Evolutionary conservation across 2,113 vertebrate genomes (phyloP).

Genomic region (Oryzias javanicus): DNA sequence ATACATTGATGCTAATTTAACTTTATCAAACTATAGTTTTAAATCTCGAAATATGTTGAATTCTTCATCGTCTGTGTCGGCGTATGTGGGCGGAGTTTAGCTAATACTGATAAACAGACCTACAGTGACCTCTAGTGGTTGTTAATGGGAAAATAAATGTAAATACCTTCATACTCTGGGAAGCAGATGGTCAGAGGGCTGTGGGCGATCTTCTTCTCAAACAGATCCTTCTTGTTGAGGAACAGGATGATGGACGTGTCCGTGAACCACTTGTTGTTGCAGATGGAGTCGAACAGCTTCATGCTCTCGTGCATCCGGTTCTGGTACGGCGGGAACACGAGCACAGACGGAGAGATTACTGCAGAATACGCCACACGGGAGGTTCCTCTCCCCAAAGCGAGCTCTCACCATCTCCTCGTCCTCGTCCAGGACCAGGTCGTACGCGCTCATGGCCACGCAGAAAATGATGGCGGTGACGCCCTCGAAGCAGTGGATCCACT

Average conservation of each 20-base stretch:
- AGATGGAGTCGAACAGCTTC: constrained; percentile 99
- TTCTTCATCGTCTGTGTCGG: too few relatives aligned
- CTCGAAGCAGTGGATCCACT: constrained; percentile 98
- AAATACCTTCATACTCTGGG: constrained; percentile 95
- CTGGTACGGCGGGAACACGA: constrained; percentile 68
- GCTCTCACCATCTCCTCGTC: constrained; percentile 96
- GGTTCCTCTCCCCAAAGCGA: constrained; percentile 9
- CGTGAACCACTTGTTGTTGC: constrained; percentile 99
- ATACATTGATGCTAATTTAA: too few relatives aligned
- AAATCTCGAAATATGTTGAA: too few relatives aligned
- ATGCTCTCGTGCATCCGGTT: constrained; percentile 99
- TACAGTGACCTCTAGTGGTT: too few relatives aligned
- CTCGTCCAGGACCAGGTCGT: constrained; percentile 96
- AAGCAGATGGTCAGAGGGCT: constrained; percentile 97
- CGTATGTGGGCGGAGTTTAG: too few relatives aligned
- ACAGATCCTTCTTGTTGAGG: constrained; percentile 99
- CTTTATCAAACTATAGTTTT: too few relatives aligned
- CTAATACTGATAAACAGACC: too few relatives aligned
- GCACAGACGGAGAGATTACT: constrained; percentile 38
- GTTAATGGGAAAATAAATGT: too few relatives aligned
- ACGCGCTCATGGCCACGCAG: constrained; percentile 96
- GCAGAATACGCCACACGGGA: constrained; percentile 15
- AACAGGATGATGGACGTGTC: constrained; percentile 99
- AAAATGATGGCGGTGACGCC: constrained; percentile 98
- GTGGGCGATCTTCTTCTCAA: constrained; percentile 94